Evolutionary conservation across 2,888 invertebrate species (phyloP).

Genomic region (Cataglyphis livida): DNA sequence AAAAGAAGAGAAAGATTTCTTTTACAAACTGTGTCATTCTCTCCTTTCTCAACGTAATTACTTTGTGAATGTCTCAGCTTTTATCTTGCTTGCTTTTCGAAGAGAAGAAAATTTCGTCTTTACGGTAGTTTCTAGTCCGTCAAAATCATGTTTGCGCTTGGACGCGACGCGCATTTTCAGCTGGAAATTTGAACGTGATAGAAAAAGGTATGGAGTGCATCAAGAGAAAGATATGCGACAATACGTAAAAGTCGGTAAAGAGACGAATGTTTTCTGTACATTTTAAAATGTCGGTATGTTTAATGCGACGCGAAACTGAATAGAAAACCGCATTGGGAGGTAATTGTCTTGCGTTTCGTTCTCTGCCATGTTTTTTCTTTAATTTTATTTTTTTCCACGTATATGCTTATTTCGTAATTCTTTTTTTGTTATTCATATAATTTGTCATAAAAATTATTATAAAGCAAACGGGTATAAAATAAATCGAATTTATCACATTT

Average conservation of each 20-base stretch:
- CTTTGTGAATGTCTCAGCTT: slow-evolving; percentile 27
- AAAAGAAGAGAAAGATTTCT: neutral
- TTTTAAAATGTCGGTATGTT: slow-evolving; percentile 65
- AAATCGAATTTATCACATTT: slow-evolving; percentile 73
- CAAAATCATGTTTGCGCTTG: slow-evolving; percentile 35
- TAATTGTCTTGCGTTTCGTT: slow-evolving; percentile 69
- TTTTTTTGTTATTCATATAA: slow-evolving; percentile 45
- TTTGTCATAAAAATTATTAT: slow-evolving; percentile 69
- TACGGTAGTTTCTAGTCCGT: slow-evolving; percentile 28
- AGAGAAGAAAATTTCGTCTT: slow-evolving; percentile 34
- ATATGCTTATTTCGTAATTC: neutral
- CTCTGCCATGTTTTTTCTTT: slow-evolving; percentile 59
- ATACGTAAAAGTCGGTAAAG: slow-evolving; percentile 35
- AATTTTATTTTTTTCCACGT: slow-evolving; percentile 40
- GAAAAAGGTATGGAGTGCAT: slow-evolving; percentile 8
- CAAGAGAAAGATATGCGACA: slow-evolving; percentile 47
- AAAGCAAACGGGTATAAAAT: slow-evolving; percentile 61
- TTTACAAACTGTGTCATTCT: slow-evolving; percentile 2
- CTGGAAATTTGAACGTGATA: slow-evolving; percentile 52
- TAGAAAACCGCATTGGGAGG: slow-evolving; percentile 66
- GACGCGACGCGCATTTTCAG: slow-evolving; percentile 41
- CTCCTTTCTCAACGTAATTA: slow-evolving; percentile 7
- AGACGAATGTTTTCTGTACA: slow-evolving; percentile 43
- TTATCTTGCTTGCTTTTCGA: slow-evolving; percentile 25
- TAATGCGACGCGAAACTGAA: slow-evolving; percentile 66